A percentile compares a stretch with the other conserved stretches of the same genome.
phyloP scores from a whole-genome alignment of 2,113 vertebrate species.

The Polypterus bichir region DNA sequence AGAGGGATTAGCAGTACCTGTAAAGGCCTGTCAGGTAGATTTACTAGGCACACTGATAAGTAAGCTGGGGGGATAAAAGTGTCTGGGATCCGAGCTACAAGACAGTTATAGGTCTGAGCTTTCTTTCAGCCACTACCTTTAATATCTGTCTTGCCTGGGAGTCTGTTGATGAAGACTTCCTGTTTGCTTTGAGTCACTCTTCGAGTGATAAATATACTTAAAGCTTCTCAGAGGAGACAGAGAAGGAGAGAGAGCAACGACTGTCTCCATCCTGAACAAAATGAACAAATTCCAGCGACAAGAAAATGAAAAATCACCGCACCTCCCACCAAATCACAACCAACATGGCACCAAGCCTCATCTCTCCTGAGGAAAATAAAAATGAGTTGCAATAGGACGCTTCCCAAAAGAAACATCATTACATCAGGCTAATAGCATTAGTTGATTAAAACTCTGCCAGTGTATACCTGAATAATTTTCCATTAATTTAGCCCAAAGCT shows the following conservation, averaged over 20 bases:
- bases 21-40: conserved; percentile 55
- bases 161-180: conserved; percentile 76
- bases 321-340: background rate
- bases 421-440: background rate
- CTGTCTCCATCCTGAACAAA: conserved; percentile 57
- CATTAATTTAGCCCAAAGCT: no score
- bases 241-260: conserved; percentile 64
- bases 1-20: conserved; percentile 51
- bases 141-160: conserved; percentile 69
- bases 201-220: conserved; percentile 75
- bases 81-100: conserved; percentile 31
- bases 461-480: background rate
- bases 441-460: background rate
- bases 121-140: conserved; percentile 70
- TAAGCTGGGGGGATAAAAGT: conserved; percentile 33
- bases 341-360: background rate
- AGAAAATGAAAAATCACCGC: conserved; percentile 21
- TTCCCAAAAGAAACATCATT: conserved; percentile 11
- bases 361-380: conserved; percentile 39
- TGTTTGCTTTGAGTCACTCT: conserved; percentile 78
- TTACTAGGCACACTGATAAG: conserved; percentile 41
- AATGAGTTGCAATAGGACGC: conserved; percentile 30
- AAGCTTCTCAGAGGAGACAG: conserved; percentile 43
- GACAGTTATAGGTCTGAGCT: conserved; percentile 57
- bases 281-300: conserved; percentile 53